Evolutionary conservation across 2,888 invertebrate genomes (phyloP).

Genomic region (Drosophila quinaria): DNA sequence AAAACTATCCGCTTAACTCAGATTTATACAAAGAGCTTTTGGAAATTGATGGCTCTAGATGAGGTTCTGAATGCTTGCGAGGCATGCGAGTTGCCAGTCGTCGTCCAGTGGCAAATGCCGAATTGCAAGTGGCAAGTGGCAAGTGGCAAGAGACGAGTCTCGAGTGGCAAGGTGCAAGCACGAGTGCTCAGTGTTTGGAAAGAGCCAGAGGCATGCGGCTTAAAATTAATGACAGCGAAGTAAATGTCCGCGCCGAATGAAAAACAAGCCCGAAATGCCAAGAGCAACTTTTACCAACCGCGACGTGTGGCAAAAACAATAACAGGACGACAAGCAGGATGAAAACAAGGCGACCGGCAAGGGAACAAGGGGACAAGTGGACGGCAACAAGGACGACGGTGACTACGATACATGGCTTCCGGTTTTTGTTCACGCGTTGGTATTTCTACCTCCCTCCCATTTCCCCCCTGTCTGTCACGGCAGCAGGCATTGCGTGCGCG

Average conservation of each 20-base stretch:
- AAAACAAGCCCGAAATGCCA: constrained; percentile 68
- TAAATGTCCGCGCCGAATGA: constrained; percentile 74
- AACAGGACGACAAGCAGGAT: constrained; percentile 48
- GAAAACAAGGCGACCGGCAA: constrained; percentile 5
- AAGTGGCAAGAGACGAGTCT: constrained; percentile 6
- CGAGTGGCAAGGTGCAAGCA: constrained; percentile 22
- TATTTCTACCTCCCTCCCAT: constrained; percentile 45
- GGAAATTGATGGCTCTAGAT: constrained; percentile 20
- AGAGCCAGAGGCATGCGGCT: constrained; percentile 62
- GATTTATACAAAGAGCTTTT: constrained; percentile 14
- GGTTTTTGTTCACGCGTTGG: constrained; percentile 80
- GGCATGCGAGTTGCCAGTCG: constrained; percentile 18
- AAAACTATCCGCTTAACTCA: background rate
- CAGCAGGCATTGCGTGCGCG: constrained; percentile 63
- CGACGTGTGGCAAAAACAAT: constrained; percentile 78
- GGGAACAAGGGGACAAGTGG: background rate
- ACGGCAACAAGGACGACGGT: constrained; percentile 6
- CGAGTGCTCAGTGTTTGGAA: constrained; percentile 26
- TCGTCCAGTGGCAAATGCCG: background rate
- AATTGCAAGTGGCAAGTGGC: background rate
- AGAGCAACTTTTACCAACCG: constrained; percentile 68
- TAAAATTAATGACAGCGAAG: constrained; percentile 77
- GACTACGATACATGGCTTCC: constrained; percentile 71
- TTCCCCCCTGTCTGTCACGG: background rate
- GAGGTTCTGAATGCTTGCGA: constrained; percentile 19